These are phyloP conservation scores for Sturmia bella DNA, from an alignment of 2,888 invertebrate species.

Conservation along the genomic window DNA sequence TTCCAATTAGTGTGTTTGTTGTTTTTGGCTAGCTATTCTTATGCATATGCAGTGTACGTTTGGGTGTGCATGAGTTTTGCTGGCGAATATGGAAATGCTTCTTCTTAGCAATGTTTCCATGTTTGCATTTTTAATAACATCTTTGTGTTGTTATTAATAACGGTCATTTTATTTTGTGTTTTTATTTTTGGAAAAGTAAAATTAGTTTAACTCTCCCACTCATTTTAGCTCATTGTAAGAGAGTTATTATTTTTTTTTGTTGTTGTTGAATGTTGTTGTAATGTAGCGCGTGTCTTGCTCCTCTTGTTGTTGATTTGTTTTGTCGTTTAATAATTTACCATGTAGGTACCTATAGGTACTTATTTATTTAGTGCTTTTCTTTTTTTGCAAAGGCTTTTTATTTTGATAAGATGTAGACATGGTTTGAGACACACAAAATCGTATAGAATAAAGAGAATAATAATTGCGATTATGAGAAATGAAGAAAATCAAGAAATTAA, in stretches of 20 bases:
- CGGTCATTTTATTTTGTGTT: conserved; percentile 38
- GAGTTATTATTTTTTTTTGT: conserved; percentile 16
- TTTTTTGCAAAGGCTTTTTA: conserved; percentile 6
- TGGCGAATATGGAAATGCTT: conserved; percentile 24
- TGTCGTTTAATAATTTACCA: conserved; percentile 45
- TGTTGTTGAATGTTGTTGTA: conserved; percentile 56
- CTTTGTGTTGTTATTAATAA: conserved; percentile 45
- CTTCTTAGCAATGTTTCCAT: conserved; percentile 25
- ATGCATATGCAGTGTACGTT: not conserved
- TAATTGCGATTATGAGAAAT: not conserved
- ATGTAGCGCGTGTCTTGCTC: conserved; percentile 71
- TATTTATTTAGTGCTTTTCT: conserved; percentile 11
- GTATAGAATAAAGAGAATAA: conserved; percentile 24
- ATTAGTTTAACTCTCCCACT: conserved; percentile 5
- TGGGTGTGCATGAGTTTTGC: conserved; percentile 14
- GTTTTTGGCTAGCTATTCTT: conserved; percentile 14
- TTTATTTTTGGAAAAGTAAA: conserved; percentile 18
- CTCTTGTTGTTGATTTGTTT: conserved; percentile 45
- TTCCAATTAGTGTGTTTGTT: conserved; percentile 68
- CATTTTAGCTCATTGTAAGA: conserved; percentile 28
- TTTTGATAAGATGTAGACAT: conserved; percentile 12
- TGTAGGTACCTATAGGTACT: not conserved
- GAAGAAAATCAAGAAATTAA: no score
- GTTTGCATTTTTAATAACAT: conserved; percentile 25
- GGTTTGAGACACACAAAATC: conserved; percentile 13